These are phyloP conservation scores for Lochmaea crataegi DNA, from an alignment of 2,888 invertebrate genomes.

Conservation along the genomic window DNA sequence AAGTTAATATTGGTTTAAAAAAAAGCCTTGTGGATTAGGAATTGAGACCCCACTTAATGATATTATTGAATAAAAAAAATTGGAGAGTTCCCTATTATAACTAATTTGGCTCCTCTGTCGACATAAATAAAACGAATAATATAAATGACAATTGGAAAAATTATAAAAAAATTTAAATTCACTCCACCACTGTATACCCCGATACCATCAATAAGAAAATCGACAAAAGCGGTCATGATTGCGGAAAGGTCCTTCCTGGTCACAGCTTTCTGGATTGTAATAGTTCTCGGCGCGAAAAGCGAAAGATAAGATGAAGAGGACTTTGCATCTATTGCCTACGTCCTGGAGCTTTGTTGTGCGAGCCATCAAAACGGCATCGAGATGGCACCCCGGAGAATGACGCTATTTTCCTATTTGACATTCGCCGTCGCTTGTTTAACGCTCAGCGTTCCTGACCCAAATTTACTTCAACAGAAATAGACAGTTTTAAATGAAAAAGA, in stretches of 20 bases:
- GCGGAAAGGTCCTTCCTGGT: slow-evolving; percentile 27
- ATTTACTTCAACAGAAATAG: slow-evolving; percentile 5
- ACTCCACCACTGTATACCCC: not conserved
- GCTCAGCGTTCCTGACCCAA: not conserved
- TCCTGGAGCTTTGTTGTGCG: slow-evolving; percentile 27
- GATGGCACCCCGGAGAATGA: slow-evolving; percentile 32
- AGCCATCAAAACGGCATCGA: slow-evolving; percentile 31
- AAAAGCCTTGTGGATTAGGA: no score
- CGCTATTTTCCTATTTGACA: slow-evolving; percentile 29
- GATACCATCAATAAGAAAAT: slow-evolving; percentile 10
- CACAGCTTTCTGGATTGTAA: slow-evolving; percentile 25
- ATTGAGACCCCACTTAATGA: no score
- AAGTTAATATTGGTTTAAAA: no score
- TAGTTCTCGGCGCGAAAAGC: slow-evolving; percentile 18
- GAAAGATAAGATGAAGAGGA: slow-evolving; percentile 21
- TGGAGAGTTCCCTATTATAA: no score
- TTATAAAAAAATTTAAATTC: not conserved
- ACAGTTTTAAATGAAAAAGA: not conserved
- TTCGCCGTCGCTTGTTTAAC: slow-evolving; percentile 7
- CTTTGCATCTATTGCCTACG: slow-evolving; percentile 18
- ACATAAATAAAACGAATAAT: no score
- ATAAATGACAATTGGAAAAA: no score
- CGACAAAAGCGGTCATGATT: slow-evolving; percentile 30
- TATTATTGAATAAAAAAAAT: no score
- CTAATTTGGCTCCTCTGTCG: no score